Conservation (phyloP, 2,888 invertebrate species). For the Drosophila neotestacea region DNA sequence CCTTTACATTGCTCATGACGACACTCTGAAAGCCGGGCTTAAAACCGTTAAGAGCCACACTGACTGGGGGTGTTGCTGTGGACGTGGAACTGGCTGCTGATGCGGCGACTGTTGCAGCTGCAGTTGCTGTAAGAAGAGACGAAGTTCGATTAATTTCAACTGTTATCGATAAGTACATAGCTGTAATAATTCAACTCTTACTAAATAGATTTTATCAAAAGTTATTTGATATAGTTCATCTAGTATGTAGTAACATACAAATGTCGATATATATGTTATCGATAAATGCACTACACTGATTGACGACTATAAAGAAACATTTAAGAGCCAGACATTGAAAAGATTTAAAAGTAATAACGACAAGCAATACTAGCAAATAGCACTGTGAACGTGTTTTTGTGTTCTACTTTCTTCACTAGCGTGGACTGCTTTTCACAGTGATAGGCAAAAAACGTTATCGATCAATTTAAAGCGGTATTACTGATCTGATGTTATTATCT, state of each 20-base stretch:
- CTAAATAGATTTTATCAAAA: background rate
- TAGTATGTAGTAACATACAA: too few species aligned
- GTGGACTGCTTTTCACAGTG: too few species aligned
- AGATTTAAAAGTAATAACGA: too few species aligned
- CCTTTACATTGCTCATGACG: slow-evolving; percentile 65
- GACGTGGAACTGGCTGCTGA: slow-evolving; percentile 49
- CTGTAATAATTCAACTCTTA: background rate
- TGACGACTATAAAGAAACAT: too few species aligned
- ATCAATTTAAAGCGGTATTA: background rate
- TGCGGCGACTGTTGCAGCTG: slow-evolving; percentile 28
- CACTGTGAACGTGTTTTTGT: too few species aligned
- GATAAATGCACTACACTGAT: too few species aligned
- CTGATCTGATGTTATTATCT: background rate
- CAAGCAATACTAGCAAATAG: too few species aligned
- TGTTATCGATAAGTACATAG: background rate
- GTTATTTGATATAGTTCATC: too few species aligned
- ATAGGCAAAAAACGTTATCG: background rate
- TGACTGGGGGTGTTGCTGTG: slow-evolving; percentile 49
- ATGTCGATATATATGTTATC: too few species aligned
- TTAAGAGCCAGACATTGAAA: too few species aligned
- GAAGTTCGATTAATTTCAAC: background rate
- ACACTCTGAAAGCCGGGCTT: slow-evolving; percentile 74
- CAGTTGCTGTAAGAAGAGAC: background rate
- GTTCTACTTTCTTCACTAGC: too few species aligned
- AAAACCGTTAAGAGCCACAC: slow-evolving; percentile 68